Percentiles rank a stretch among this genome's conserved stretches.
These are phyloP conservation scores for Trichomycterus rosablanca DNA, from an alignment of 2,113 vertebrate species.

Conservation along the genomic window DNA sequence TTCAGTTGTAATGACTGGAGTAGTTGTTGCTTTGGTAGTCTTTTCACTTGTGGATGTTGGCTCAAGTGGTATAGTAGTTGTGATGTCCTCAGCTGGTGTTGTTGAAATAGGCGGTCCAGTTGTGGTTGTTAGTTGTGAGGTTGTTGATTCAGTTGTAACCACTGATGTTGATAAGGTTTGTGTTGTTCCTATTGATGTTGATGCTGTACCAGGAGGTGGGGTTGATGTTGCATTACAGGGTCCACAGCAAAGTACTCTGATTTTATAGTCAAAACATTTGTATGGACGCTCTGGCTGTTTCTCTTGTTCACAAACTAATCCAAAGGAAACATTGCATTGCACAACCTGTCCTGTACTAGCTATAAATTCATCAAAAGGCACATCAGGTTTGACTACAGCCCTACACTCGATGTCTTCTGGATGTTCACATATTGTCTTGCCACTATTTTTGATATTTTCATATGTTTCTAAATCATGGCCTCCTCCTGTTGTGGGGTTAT, in stretches of 20 bases:
- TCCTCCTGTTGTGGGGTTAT: background rate
- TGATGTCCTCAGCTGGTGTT: background rate
- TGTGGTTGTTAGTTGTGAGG: background rate
- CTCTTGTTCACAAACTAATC: conserved; percentile 36
- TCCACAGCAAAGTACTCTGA: conserved; percentile 41
- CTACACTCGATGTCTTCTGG: conserved; percentile 44
- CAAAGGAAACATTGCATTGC: conserved; percentile 45
- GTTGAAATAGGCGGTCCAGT: background rate
- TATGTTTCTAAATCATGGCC: conserved; percentile 45
- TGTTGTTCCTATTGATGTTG: background rate
- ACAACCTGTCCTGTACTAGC: background rate
- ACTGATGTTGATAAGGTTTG: too few species aligned
- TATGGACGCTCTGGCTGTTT: background rate
- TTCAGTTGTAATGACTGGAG: background rate
- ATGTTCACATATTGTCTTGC: conserved; percentile 33
- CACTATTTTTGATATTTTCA: conserved; percentile 36
- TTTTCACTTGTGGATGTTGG: too few species aligned
- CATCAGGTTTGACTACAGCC: background rate
- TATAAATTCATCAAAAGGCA: conserved; percentile 28
- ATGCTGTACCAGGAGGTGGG: background rate
- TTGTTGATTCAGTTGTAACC: background rate
- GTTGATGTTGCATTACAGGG: conserved; percentile 6
- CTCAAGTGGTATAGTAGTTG: background rate
- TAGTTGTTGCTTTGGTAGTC: too few species aligned
- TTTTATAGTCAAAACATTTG: conserved; percentile 49